Evolutionary conservation across 2,113 vertebrate species (phyloP).

Genomic region (Steatornis caripensis): DNA sequence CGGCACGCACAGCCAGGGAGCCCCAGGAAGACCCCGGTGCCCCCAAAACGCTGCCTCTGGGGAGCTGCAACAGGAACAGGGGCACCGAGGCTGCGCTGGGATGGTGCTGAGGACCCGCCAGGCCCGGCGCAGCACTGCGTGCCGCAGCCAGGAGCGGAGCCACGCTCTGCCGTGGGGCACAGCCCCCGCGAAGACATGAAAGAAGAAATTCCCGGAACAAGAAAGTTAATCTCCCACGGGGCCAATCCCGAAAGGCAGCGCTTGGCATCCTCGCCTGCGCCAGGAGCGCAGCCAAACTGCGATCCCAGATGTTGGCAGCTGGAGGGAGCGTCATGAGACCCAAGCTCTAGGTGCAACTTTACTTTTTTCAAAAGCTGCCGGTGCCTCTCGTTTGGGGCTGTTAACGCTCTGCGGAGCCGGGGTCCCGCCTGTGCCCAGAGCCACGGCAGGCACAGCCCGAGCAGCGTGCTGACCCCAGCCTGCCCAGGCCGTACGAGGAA

Average conservation of each 20-base stretch:
- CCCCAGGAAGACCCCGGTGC: fast-evolving
- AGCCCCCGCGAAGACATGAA: slow-evolving; percentile 43
- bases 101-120: neutral
- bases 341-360: neutral
- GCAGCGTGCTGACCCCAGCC: neutral
- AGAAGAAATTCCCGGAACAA: slow-evolving; percentile 59
- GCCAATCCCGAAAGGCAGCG: slow-evolving; percentile 1
- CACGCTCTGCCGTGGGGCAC: neutral
- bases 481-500: neutral
- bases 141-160: neutral
- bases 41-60: neutral
- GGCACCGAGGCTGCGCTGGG: neutral
- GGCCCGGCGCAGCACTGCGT: neutral
- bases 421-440: neutral
- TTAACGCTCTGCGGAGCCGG: neutral
- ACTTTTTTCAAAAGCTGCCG: slow-evolving; percentile 7
- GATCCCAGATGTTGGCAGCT: slow-evolving; percentile 61
- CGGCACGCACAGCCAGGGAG: fast-evolving
- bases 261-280: slow-evolving; percentile 28
- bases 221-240: slow-evolving; percentile 40
- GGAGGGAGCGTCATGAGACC: slow-evolving; percentile 35
- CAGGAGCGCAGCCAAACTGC: slow-evolving; percentile 37
- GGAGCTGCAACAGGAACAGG: fast-evolving
- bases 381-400: neutral
- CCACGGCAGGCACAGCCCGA: fast-evolving